phyloP scores from a whole-genome alignment of 2,888 invertebrate species.

The Hermaeophaga mercurialis region DNA sequence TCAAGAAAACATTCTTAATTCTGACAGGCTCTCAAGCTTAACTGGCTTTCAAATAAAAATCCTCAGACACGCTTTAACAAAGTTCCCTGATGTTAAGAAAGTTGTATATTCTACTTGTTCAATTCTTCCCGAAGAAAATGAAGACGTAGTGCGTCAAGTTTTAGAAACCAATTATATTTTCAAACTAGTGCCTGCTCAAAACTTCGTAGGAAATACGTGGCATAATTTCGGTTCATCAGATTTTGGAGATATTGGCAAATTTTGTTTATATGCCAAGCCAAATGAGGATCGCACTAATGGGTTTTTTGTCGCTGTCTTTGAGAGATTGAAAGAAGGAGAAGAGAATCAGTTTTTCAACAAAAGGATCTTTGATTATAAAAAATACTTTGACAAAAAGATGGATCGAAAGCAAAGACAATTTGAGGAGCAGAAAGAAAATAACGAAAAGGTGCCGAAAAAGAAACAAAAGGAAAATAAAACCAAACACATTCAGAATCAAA shows the following conservation, averaged over 20 bases:
- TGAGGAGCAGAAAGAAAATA: too few relatives aligned
- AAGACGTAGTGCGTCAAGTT: constrained; percentile 81
- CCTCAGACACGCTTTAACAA: constrained; percentile 81
- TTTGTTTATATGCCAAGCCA: constrained; percentile 79
- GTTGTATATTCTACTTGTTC: constrained; percentile 98
- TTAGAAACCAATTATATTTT: constrained; percentile 65
- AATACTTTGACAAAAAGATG: too few relatives aligned
- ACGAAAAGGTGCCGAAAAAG: too few relatives aligned
- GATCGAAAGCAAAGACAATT: too few relatives aligned
- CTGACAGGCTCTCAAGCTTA: constrained; percentile 66
- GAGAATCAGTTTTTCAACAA: constrained; percentile 47
- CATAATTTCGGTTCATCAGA: constrained; percentile 69
- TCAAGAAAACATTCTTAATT: constrained; percentile 45
- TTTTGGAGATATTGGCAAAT: constrained; percentile 69
- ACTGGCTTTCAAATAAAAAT: constrained; percentile 83
- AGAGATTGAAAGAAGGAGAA: constrained; percentile 62
- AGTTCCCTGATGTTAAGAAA: constrained; percentile 81
- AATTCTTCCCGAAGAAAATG: constrained; percentile 87
- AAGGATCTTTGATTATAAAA: constrained; percentile 40
- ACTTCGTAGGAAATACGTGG: constrained; percentile 69
- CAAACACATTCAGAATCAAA: background rate
- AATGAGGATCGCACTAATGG: constrained; percentile 85
- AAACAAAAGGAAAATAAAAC: background rate
- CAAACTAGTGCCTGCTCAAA: constrained; percentile 66
- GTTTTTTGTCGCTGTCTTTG: constrained; percentile 93